Evolutionary conservation across 2,888 invertebrate species (phyloP).

Genomic region (Nomada ferruginata): DNA sequence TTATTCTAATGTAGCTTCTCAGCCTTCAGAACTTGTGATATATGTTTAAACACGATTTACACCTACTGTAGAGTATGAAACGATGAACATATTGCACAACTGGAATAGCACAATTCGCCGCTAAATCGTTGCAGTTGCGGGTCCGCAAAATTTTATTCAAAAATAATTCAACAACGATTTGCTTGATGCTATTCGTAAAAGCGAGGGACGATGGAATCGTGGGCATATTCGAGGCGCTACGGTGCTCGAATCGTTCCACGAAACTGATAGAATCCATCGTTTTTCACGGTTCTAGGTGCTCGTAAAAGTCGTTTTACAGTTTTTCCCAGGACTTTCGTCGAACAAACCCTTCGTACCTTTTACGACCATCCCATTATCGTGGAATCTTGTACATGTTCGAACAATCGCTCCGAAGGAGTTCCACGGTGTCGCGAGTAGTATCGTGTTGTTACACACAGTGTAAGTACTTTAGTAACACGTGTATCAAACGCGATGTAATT

Average conservation of each 20-base stretch:
- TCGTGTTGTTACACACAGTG: conserved; percentile 45
- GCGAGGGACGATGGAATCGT: neutral
- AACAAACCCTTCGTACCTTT: conserved; percentile 55
- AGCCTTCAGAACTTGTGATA: too few species aligned
- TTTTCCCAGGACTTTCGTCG: conserved; percentile 63
- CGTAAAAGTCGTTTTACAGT: conserved; percentile 51
- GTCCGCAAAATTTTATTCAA: neutral
- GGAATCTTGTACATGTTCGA: conserved; percentile 65
- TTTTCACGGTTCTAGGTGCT: conserved; percentile 40
- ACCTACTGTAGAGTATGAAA: too few species aligned
- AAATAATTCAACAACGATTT: neutral
- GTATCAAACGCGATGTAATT: conserved; percentile 45
- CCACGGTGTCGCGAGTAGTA: conserved; percentile 49
- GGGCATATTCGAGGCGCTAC: conserved; percentile 16
- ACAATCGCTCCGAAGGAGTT: conserved; percentile 31
- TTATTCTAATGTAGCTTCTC: too few species aligned
- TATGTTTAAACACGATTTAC: too few species aligned
- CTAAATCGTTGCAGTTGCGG: too few species aligned
- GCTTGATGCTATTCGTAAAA: neutral
- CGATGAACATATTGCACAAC: too few species aligned
- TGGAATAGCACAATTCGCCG: too few species aligned
- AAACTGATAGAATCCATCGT: conserved; percentile 30
- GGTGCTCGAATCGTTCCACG: conserved; percentile 32
- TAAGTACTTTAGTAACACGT: conserved; percentile 37
- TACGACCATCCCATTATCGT: conserved; percentile 60